A percentile compares a stretch with the other conserved stretches of the same genome.
Evolutionary conservation across 2,888 invertebrate species (phyloP).

Genomic region (Tetramorium bicarinatum): DNA sequence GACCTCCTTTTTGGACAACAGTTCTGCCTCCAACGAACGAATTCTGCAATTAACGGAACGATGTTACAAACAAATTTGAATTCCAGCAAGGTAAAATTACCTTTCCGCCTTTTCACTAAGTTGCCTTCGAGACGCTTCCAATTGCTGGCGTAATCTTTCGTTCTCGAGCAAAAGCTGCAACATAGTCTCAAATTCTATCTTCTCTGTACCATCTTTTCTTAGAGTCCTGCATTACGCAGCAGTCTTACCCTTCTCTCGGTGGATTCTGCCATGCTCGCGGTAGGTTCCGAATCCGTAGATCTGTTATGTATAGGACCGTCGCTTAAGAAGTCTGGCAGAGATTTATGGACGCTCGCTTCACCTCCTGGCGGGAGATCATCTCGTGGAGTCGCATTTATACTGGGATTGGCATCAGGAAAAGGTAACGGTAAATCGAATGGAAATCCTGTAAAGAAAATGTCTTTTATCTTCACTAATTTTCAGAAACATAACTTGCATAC

Average conservation of each 20-base stretch:
- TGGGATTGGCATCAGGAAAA: slow-evolving; percentile 71
- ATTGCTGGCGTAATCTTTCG: slow-evolving; percentile 88
- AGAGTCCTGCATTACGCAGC: not conserved
- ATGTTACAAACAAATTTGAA: not conserved
- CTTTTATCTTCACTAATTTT: not conserved
- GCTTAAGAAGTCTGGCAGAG: slow-evolving; percentile 91
- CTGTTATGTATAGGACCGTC: slow-evolving; percentile 89
- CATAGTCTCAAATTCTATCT: not conserved
- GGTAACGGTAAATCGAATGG: slow-evolving; percentile 82
- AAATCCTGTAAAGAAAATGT: slow-evolving; percentile 71
- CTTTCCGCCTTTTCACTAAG: slow-evolving; percentile 87
- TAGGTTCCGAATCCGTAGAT: slow-evolving; percentile 75
- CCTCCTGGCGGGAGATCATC: slow-evolving; percentile 73
- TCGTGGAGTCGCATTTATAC: slow-evolving; percentile 63
- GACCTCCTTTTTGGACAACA: slow-evolving; percentile 87
- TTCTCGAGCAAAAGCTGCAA: slow-evolving; percentile 84
- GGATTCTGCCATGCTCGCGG: slow-evolving; percentile 71
- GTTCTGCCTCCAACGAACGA: slow-evolving; percentile 87
- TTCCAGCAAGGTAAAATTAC: slow-evolving; percentile 73
- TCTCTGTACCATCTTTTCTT: not conserved
- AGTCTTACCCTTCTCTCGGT: slow-evolving; percentile 67
- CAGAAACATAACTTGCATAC: not conserved
- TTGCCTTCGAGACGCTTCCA: slow-evolving; percentile 88
- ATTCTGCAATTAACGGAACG: slow-evolving; percentile 83
- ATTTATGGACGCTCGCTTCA: slow-evolving; percentile 87